phyloP scores from a whole-genome alignment of 1,140 invertebrate species.

The Oreohelix idahoensis region DNA sequence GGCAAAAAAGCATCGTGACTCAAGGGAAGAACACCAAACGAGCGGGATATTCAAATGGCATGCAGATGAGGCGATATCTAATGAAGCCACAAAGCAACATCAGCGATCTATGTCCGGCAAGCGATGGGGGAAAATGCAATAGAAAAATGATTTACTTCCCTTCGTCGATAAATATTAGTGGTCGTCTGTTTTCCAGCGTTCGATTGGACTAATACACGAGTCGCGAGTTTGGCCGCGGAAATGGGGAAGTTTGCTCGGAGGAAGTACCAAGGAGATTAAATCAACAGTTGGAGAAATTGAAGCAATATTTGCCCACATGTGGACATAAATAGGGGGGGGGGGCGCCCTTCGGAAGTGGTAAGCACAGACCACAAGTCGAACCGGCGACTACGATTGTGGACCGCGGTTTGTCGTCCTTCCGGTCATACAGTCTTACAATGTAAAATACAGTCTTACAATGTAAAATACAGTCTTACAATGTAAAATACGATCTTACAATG shows the following conservation, averaged over 20 bases:
- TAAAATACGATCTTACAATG: too few species aligned
- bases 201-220: not conserved
- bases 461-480: too few species aligned
- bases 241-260: not conserved
- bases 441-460: too few species aligned
- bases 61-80: conserved; percentile 25
- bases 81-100: conserved; percentile 11
- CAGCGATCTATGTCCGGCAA: conserved; percentile 1
- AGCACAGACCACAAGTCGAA: not conserved
- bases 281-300: conserved; percentile 42
- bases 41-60: conserved; percentile 30
- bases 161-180: conserved; percentile 19
- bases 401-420: too few species aligned
- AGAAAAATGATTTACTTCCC: conserved; percentile 35
- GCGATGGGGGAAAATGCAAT: not conserved
- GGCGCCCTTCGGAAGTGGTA: not conserved
- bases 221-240: not conserved
- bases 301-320: conserved; percentile 39
- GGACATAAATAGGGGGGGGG: conserved; percentile 37
- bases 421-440: too few species aligned
- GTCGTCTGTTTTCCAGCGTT: not conserved
- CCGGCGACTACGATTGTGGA: not conserved
- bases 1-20: not conserved
- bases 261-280: conserved; percentile 31
- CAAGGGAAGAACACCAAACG: conserved; percentile 3